Evolutionary conservation across 2,113 vertebrate genomes (phyloP).

Genomic region (Poeciliopsis retropinna): DNA sequence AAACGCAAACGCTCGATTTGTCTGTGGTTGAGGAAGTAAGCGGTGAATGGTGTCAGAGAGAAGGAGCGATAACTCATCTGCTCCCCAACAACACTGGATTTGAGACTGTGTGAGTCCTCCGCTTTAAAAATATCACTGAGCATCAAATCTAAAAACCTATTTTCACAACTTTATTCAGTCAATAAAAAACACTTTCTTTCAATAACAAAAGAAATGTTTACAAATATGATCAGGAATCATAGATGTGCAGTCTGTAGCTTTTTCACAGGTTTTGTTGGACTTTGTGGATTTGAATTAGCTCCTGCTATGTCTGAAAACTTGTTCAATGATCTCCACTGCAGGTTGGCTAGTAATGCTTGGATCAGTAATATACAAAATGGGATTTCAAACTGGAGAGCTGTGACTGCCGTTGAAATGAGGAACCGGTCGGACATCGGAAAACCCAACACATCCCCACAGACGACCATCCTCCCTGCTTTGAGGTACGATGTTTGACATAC

Average conservation of each 20-base stretch:
- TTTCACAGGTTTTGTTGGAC: not conserved
- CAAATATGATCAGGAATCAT: too few species aligned
- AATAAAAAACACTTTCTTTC: too few species aligned
- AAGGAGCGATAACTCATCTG: not conserved
- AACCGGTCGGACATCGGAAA: slow-evolving; percentile 33
- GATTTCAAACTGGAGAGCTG: not conserved
- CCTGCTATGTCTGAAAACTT: not conserved
- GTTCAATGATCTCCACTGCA: not conserved
- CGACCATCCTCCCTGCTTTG: slow-evolving; percentile 34
- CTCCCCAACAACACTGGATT: slow-evolving; percentile 1
- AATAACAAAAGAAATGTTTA: too few species aligned
- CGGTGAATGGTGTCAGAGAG: slow-evolving; percentile 25
- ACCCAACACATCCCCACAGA: slow-evolving; percentile 47
- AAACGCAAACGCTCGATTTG: not conserved
- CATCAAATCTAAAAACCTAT: not conserved
- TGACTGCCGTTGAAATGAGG: slow-evolving; percentile 27
- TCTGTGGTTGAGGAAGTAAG: not conserved
- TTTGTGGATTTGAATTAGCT: not conserved
- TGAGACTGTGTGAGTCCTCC: not conserved
- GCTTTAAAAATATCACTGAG: not conserved
- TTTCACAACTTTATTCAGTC: not conserved
- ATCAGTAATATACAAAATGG: not conserved
- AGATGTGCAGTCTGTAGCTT: not conserved
- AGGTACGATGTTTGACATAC: slow-evolving; percentile 5
- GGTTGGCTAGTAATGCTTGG: not conserved